A percentile compares a stretch with the other conserved stretches of the same genome.
These are phyloP conservation scores for Dermolepida albohirtum DNA, from an alignment of 2,888 invertebrate species.

Conservation along the genomic window DNA sequence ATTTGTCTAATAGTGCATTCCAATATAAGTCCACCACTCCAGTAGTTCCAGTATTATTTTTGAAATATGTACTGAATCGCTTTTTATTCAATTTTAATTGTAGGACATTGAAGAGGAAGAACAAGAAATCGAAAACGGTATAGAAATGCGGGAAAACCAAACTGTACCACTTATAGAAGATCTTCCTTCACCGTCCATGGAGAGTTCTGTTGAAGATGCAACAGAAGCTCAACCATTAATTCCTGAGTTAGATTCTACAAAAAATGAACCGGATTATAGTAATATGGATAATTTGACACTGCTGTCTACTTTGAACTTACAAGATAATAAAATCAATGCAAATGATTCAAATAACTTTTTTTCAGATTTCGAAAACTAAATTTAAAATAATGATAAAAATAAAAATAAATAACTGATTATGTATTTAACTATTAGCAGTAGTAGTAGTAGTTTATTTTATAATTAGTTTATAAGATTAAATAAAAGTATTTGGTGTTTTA, in stretches of 20 bases:
- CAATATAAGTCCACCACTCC: slow-evolving; percentile 81
- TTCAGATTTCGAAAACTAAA: slow-evolving; percentile 34
- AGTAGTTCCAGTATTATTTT: slow-evolving; percentile 58
- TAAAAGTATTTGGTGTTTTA: not conserved
- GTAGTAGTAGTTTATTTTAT: slow-evolving; percentile 11
- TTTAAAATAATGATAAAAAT: slow-evolving; percentile 12
- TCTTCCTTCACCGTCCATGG: slow-evolving; percentile 38
- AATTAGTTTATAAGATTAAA: not conserved
- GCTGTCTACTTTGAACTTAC: slow-evolving; percentile 60
- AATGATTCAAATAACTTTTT: slow-evolving; percentile 16
- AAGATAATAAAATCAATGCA: slow-evolving; percentile 48
- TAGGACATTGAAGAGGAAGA: slow-evolving; percentile 69
- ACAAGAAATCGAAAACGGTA: slow-evolving; percentile 65
- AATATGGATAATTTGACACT: slow-evolving; percentile 64
- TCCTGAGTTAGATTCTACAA: slow-evolving; percentile 49
- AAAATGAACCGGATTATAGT: slow-evolving; percentile 62
- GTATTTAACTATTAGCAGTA: not conserved
- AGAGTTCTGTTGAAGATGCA: slow-evolving; percentile 34
- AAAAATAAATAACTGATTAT: slow-evolving; percentile 12
- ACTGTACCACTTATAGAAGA: slow-evolving; percentile 41
- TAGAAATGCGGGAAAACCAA: slow-evolving; percentile 58
- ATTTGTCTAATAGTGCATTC: slow-evolving; percentile 91
- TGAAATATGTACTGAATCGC: not conserved
- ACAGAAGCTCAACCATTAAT: slow-evolving; percentile 48
- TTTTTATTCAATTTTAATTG: slow-evolving; percentile 35